phyloP scores from a whole-genome alignment of 2,888 invertebrate species.

The Chymomyza caudatula region DNA sequence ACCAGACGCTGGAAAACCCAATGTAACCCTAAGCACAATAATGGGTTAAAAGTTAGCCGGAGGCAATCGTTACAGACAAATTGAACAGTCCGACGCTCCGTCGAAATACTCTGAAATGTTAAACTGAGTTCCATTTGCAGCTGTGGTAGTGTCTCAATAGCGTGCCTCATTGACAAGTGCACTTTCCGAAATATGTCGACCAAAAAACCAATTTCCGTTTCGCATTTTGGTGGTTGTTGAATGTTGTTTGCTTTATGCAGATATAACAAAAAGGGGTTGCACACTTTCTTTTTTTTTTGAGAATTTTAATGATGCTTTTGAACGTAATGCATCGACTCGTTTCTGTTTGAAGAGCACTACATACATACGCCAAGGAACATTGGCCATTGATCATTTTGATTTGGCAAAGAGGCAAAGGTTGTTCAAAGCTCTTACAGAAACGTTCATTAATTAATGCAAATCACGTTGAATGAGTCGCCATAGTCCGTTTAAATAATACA shows the following conservation, averaged over 20 bases:
- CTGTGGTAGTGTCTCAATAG: neutral
- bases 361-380: neutral
- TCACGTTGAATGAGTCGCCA: no score
- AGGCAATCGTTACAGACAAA: no score
- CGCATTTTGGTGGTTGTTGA: neutral
- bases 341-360: slow-evolving; percentile 46
- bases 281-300: neutral
- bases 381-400: neutral
- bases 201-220: neutral
- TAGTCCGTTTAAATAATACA: no score
- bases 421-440: neutral
- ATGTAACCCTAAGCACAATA: neutral
- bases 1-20: no score
- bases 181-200: slow-evolving; percentile 32
- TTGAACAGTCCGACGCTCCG: neutral
- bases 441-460: neutral
- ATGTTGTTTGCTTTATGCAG: slow-evolving; percentile 21
- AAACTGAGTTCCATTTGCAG: neutral
- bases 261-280: slow-evolving; percentile 32
- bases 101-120: neutral
- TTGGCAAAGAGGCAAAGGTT: neutral
- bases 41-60: neutral
- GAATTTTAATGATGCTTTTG: slow-evolving; percentile 63
- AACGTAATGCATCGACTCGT: slow-evolving; percentile 43
- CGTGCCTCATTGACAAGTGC: slow-evolving; percentile 52